Evolutionary conservation across 2,797 vertebrate species (phyloP), one percentile per base, ranked within the genome.

Genomic region (Sebastes umbrosus): DNA sequence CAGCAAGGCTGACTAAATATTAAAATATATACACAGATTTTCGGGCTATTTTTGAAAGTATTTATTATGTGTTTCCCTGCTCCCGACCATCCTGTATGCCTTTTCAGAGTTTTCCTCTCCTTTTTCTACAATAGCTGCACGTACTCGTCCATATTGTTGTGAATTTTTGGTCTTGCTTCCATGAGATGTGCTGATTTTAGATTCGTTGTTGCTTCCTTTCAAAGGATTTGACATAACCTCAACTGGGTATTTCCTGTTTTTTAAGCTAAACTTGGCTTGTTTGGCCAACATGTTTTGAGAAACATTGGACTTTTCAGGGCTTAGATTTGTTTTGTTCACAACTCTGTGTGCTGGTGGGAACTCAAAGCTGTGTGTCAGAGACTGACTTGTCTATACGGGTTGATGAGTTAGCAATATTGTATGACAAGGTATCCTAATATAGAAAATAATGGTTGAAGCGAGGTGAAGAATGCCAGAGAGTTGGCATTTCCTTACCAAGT

Each of bases 181-280:
- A 50, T 31, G 27, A 25, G 22, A 71, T 63, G 27, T 65, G 43
- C 71, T 75, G 25, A 2, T 60, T 79, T 73, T 59, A 71, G 60
- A 69, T 57, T 25, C 1, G n/a, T 52, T 83, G 27, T 77, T 75
- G 64, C 63, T 82, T 84, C 50, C 25, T 80, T 82, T 87, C 11
- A 69, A 67, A 69, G 46, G 27, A 79, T 69, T 84, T 50, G 36
- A 67, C n/a, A 25, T 54, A 72, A 80, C 69, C 64, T 74, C 58
- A 75, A 18, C 14, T 10, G 50, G 32, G n/a, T 65, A 18, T 63
- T 82, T 89, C 75, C 85, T 84, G 62, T 84, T 88, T 80, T 79
- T 73, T 55, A 6, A 65, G 54, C 54, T 22, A 64, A 74, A 43
- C 11, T 69, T 31, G 36, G 25, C 52, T 68, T 73, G 55, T 79